Percentiles rank a stretch among this genome's conserved stretches.
Conservation (phyloP, 2,113 vertebrate species). For the Crypturellus undulatus region DNA sequence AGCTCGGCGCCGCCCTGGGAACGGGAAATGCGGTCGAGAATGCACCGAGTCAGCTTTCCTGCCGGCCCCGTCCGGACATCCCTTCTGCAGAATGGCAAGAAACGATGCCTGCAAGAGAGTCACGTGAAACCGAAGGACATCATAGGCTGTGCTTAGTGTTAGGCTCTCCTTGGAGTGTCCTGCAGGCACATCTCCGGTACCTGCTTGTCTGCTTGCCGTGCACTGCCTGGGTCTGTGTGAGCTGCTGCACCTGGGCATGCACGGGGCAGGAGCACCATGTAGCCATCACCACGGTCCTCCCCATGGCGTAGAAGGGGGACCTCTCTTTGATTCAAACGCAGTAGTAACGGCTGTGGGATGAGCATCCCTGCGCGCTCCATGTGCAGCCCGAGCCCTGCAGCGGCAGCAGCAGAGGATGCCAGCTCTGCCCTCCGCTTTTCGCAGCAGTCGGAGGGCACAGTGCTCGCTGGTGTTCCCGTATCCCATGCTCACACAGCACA, state of each 20-base stretch:
- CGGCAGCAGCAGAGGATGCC: background rate
- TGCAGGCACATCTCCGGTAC: background rate
- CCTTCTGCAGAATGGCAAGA: background rate
- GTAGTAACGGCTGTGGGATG: background rate
- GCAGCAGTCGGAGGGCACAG: background rate
- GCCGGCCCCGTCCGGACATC: background rate
- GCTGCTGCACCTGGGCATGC: background rate
- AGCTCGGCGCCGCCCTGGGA: background rate
- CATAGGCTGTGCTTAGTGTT: rapidly evolving
- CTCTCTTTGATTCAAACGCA: background rate
- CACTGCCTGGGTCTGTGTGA: background rate
- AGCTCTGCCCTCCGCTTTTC: background rate
- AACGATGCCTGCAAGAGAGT: background rate
- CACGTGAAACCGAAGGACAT: background rate
- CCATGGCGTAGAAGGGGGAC: background rate
- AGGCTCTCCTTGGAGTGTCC: background rate
- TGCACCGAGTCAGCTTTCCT: background rate
- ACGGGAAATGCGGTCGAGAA: background rate
- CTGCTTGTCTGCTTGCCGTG: background rate
- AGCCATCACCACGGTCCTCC: background rate
- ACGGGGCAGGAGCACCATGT: background rate
- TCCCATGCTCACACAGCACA: too few relatives aligned
- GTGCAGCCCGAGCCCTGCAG: background rate
- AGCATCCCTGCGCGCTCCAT: rapidly evolving
- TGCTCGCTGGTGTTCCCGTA: background rate